These are phyloP conservation scores for Apomyelois bistriatella DNA, from an alignment of 2,888 invertebrate species.

Conservation along the genomic window DNA sequence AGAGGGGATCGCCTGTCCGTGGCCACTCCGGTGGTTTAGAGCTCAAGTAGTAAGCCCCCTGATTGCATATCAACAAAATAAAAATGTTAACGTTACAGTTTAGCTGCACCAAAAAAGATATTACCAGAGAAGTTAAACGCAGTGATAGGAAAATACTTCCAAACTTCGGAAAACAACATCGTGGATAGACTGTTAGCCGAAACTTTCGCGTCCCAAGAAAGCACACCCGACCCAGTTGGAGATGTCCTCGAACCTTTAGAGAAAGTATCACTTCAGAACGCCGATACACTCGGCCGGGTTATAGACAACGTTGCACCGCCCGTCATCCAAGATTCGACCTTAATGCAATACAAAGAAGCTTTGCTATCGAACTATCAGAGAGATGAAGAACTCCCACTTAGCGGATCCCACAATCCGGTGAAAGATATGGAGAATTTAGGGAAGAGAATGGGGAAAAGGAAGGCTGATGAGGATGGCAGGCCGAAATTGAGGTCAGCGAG, in stretches of 20 bases:
- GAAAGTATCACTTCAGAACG: constrained; percentile 39
- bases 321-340: constrained; percentile 32
- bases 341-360: constrained; percentile 49
- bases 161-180: constrained; percentile 28
- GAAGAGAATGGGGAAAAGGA: constrained; percentile 36
- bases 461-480: constrained; percentile 25
- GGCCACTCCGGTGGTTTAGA: no score
- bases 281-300: constrained; percentile 35
- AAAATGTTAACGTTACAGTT: constrained; percentile 27
- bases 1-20: no score
- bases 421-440: constrained; percentile 35
- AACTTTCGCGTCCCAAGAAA: constrained; percentile 36
- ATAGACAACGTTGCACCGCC: constrained; percentile 27
- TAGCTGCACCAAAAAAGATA: constrained; percentile 33
- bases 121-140: constrained; percentile 31
- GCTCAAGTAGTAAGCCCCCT: background rate
- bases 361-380: constrained; percentile 29
- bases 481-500: constrained; percentile 27
- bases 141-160: constrained; percentile 38
- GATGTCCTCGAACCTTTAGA: constrained; percentile 47
- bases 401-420: constrained; percentile 40
- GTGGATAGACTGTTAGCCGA: constrained; percentile 47
- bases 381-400: constrained; percentile 36
- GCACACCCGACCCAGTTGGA: constrained; percentile 41
- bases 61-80: background rate